These are phyloP conservation scores for Branchinecta sandiegonensis DNA, from an alignment of 2,888 invertebrate genomes.

Conservation along the genomic window DNA sequence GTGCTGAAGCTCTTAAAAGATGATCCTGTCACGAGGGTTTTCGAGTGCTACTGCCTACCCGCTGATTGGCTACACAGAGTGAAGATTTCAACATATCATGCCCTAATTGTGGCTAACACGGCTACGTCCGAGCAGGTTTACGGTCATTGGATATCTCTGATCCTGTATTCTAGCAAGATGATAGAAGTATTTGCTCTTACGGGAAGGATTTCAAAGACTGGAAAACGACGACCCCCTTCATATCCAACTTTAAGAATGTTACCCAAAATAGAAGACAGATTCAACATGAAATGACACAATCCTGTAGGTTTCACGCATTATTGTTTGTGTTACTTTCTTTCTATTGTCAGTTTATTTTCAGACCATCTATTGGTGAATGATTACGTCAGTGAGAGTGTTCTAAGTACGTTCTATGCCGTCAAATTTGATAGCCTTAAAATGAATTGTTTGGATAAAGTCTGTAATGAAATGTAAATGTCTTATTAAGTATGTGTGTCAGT, in stretches of 20 bases:
- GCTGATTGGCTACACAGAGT: not conserved
- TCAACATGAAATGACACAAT: not conserved
- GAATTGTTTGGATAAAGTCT: not conserved
- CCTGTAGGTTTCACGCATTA: not conserved
- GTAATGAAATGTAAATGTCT: not conserved
- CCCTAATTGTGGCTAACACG: not conserved
- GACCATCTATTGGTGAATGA: not conserved
- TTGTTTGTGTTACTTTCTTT: not conserved
- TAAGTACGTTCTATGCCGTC: not conserved
- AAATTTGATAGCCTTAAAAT: not conserved
- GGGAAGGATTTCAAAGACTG: not conserved
- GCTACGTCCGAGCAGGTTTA: not conserved
- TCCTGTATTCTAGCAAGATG: no score
- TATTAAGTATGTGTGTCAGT: not conserved
- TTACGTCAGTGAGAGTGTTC: not conserved
- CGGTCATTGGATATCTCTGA: not conserved
- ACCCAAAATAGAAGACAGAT: constrained; percentile 14
- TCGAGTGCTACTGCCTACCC: not conserved
- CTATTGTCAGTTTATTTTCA: not conserved
- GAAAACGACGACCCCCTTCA: not conserved
- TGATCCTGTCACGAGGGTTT: not conserved
- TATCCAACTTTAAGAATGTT: not conserved
- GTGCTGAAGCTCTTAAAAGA: not conserved
- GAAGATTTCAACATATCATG: not conserved
- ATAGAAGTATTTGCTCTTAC: constrained; percentile 2